Evolutionary conservation across 92 coral and sea anemone species (phyloP).

Genomic region (Metridium senile): DNA sequence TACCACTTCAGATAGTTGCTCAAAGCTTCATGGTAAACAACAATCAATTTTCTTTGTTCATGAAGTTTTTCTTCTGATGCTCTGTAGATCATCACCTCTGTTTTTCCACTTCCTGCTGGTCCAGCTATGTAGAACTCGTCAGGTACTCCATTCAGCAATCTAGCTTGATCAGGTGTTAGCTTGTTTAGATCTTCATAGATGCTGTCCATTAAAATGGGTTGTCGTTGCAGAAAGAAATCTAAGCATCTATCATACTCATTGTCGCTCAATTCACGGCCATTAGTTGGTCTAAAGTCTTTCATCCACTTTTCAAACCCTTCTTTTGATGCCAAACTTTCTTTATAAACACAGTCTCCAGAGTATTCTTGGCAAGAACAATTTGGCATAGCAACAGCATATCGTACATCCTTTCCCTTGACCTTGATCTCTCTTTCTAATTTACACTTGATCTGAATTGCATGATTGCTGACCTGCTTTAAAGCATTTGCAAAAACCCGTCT

Average conservation of each 20-base stretch:
- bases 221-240: neutral
- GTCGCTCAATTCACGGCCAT: neutral
- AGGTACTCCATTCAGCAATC: constrained; percentile 1
- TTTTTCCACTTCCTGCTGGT: constrained; percentile 34
- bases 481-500: neutral
- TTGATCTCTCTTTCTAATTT: neutral
- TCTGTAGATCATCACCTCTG: constrained; percentile 20
- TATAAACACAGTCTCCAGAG: neutral
- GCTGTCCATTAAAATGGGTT: neutral
- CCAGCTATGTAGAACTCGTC: constrained; percentile 20
- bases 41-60: constrained; percentile 15
- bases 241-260: neutral
- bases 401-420: neutral
- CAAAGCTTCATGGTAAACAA: constrained; percentile 7
- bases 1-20: neutral
- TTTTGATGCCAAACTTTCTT: neutral
- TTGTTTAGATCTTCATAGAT: neutral
- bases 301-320: neutral
- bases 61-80: constrained; percentile 29
- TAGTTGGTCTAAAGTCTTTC: neutral
- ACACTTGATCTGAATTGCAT: neutral
- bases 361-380: neutral
- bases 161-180: constrained; percentile 21
- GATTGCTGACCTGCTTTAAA: neutral
- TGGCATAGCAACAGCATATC: neutral